A percentile compares a stretch with the other conserved stretches of the same genome.
Conservation (phyloP, 2,797 vertebrate species). For the Huso huso region DNA sequence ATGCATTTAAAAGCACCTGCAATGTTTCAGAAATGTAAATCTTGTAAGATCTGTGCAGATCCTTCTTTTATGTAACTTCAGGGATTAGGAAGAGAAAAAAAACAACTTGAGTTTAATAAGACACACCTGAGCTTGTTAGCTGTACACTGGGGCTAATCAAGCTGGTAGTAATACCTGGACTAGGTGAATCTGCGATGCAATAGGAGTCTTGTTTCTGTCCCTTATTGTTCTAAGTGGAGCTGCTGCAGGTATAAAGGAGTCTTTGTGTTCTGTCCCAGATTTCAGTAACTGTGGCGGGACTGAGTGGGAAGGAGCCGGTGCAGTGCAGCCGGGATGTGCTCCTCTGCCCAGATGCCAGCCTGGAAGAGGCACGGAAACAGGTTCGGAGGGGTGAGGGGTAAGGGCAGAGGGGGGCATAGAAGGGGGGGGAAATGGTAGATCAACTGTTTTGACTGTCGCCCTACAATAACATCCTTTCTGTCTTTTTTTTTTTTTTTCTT, state of each 20-base stretch:
- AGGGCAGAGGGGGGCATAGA: too few species aligned
- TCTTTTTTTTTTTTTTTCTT: constrained; percentile 27
- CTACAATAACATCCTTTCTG: neutral
- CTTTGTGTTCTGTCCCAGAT: constrained; percentile 54
- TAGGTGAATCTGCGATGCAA: too few species aligned
- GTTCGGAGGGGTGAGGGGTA: constrained; percentile 41
- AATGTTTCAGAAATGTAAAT: too few species aligned
- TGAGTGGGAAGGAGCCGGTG: constrained; percentile 80
- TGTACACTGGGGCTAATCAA: too few species aligned
- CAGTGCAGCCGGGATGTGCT: constrained; percentile 87
- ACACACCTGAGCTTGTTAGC: too few species aligned
- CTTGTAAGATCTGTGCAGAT: too few species aligned
- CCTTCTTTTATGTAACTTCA: too few species aligned
- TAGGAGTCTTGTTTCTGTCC: neutral
- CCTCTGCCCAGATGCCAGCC: constrained; percentile 83
- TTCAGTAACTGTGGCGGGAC: constrained; percentile 79
- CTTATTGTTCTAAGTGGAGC: neutral
- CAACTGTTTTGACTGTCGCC: neutral
- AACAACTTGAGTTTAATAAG: too few species aligned
- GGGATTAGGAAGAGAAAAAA: too few species aligned
- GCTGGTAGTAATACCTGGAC: too few species aligned
- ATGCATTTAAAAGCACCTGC: too few species aligned
- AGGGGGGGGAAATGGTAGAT: neutral
- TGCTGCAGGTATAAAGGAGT: neutral
- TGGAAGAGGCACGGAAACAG: constrained; percentile 85